These are phyloP conservation scores for Temnothorax nylanderi DNA, from an alignment of 1,140 invertebrate genomes.

Conservation along the genomic window DNA sequence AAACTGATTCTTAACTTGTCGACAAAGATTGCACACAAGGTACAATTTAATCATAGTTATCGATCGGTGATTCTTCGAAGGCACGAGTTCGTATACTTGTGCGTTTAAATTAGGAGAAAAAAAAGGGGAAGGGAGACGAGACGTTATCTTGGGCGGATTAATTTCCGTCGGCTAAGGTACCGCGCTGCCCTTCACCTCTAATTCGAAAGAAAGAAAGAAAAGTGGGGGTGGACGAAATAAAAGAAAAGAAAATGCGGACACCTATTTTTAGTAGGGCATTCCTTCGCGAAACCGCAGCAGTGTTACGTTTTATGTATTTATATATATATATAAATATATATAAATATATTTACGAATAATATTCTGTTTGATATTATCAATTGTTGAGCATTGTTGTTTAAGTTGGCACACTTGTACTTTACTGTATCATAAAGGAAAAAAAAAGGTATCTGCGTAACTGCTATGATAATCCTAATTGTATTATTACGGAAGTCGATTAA, in stretches of 20 bases:
- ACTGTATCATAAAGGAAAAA: conserved; percentile 82
- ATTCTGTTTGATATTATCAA: conserved; percentile 85
- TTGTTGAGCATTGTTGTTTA: conserved; percentile 85
- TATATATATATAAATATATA: conserved; percentile 73
- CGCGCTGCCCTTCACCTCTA: not conserved
- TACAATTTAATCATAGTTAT: conserved; percentile 67
- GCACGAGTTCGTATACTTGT: conserved; percentile 60
- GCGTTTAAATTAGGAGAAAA: conserved; percentile 63
- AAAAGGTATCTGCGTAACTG: conserved; percentile 68
- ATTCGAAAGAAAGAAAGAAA: not conserved
- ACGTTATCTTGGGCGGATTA: conserved; percentile 53
- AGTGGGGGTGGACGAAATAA: not conserved
- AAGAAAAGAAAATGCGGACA: conserved; percentile 29
- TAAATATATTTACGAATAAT: conserved; percentile 77
- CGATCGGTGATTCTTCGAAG: conserved; percentile 31
- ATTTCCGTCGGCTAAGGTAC: conserved; percentile 24
- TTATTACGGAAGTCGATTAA: conserved; percentile 71
- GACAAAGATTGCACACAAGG: conserved; percentile 59
- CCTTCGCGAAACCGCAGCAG: conserved; percentile 74
- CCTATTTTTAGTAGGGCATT: conserved; percentile 79
- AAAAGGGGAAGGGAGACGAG: not conserved
- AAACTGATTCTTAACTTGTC: conserved; percentile 65
- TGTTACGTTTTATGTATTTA: conserved; percentile 84
- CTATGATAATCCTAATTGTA: conserved; percentile 76
- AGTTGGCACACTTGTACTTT: conserved; percentile 85